Conservation (phyloP, 92 coral and sea anemone species). For the Epizoanthus rinbou region DNA sequence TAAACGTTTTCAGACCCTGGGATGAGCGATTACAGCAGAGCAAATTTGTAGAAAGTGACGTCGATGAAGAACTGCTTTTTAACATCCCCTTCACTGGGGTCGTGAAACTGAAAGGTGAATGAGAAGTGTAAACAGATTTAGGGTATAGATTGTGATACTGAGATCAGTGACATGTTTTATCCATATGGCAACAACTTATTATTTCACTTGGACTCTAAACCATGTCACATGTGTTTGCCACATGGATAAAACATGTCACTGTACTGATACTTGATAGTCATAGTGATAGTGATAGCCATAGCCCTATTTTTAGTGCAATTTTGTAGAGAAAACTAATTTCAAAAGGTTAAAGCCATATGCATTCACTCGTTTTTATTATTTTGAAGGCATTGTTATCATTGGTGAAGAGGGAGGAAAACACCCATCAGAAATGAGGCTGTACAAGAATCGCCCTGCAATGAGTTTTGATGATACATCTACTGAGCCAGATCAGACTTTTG, state of each 20-base stretch:
- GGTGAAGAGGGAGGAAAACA: constrained; percentile 93
- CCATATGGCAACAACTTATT: too few species aligned
- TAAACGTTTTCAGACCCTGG: constrained; percentile 94
- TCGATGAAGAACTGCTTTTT: constrained; percentile 89
- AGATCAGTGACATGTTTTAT: too few species aligned
- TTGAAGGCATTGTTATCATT: constrained; percentile 66
- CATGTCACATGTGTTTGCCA: too few species aligned
- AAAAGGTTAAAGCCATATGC: too few species aligned
- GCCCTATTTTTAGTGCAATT: too few species aligned
- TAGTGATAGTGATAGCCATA: too few species aligned
- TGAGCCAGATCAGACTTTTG: constrained; percentile 92
- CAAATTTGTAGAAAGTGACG: constrained; percentile 94
- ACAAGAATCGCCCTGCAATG: constrained; percentile 93
- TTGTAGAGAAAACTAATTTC: too few species aligned
- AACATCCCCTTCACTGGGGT: constrained; percentile 95
- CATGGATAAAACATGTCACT: too few species aligned
- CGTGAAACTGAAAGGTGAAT: constrained; percentile 78
- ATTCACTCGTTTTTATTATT: too few species aligned
- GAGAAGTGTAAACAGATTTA: background rate
- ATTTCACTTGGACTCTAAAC: too few species aligned
- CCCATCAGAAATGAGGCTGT: constrained; percentile 92
- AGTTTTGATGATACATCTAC: constrained; percentile 89
- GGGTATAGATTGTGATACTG: background rate
- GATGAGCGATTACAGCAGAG: constrained; percentile 79
- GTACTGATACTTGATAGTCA: too few species aligned